Conservation (phyloP, 2,113 vertebrate species). For the Gallinago undulata region DNA sequence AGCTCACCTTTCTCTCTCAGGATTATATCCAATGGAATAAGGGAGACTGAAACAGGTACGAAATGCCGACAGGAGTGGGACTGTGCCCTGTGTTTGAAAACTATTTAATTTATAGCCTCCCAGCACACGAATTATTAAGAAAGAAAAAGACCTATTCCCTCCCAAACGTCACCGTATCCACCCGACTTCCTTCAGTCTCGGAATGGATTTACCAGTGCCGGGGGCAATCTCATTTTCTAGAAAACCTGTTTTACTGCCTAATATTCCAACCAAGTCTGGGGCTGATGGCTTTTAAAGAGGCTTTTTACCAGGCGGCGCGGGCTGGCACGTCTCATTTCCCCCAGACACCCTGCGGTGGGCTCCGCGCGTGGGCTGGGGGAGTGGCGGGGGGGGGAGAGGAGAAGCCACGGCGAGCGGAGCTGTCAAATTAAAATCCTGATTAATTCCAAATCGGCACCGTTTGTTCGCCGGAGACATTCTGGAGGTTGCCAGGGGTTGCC, state of each 20-base stretch:
- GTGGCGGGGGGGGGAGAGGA: slow-evolving; percentile 1
- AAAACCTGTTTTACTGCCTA: slow-evolving; percentile 56
- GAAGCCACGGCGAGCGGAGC: background rate
- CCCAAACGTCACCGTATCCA: slow-evolving; percentile 12
- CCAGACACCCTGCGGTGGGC: slow-evolving; percentile 61
- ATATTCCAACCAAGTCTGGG: slow-evolving; percentile 55
- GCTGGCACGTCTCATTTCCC: slow-evolving; percentile 67
- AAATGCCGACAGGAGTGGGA: background rate
- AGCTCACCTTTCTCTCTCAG: background rate
- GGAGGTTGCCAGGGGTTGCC: too few relatives aligned
- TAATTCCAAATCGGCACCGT: background rate
- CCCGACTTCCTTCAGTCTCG: background rate
- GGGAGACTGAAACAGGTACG: background rate
- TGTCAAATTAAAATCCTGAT: slow-evolving; percentile 59
- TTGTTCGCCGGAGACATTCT: background rate
- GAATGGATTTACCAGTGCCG: slow-evolving; percentile 45
- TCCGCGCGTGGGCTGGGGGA: background rate
- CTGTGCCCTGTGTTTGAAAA: background rate
- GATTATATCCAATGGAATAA: background rate
- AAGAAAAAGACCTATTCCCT: background rate
- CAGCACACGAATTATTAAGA: slow-evolving; percentile 4
- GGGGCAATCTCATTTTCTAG: slow-evolving; percentile 70
- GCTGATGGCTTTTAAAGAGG: slow-evolving; percentile 46
- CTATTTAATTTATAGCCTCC: background rate
- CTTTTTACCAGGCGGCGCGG: slow-evolving; percentile 40